These are phyloP conservation scores for Poeciliopsis turrubarensis DNA, from an alignment of 2,113 vertebrate genomes.

Conservation along the genomic window DNA sequence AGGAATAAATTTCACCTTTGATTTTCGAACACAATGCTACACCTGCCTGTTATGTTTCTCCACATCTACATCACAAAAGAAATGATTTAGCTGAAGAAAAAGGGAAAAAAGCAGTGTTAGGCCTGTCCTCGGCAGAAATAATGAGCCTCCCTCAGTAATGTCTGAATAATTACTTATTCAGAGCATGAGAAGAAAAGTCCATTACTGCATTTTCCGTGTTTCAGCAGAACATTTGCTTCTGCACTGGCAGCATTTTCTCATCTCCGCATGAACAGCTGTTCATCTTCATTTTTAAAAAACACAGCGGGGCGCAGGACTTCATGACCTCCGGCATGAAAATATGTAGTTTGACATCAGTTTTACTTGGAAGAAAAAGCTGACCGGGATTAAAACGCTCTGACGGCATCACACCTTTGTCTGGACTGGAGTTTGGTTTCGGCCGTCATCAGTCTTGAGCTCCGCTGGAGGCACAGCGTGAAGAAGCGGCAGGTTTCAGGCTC, in stretches of 20 bases:
- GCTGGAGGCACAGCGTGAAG: background rate
- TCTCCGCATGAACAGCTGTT: background rate
- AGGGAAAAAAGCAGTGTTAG: background rate
- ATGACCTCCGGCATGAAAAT: background rate
- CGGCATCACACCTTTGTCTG: slow-evolving; percentile 46
- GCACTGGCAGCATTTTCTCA: background rate
- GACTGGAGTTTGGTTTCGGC: slow-evolving; percentile 25
- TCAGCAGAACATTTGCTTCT: slow-evolving; percentile 22
- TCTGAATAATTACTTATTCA: slow-evolving; percentile 31
- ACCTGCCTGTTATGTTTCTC: background rate
- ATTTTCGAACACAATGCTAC: slow-evolving; percentile 13
- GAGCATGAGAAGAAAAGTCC: slow-evolving; percentile 14
- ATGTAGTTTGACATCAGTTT: no score
- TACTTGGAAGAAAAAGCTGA: slow-evolving; percentile 22
- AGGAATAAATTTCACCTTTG: slow-evolving; percentile 11
- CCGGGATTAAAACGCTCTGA: slow-evolving; percentile 33
- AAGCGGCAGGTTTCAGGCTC: no score
- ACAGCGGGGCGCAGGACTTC: background rate
- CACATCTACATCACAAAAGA: background rate
- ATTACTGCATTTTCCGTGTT: background rate
- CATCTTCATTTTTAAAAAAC: slow-evolving; percentile 8
- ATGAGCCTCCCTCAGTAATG: slow-evolving; percentile 20
- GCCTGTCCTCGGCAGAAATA: slow-evolving; percentile 13
- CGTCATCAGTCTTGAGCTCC: background rate
- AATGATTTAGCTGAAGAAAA: background rate